Conservation (phyloP, 2,797 vertebrate species). For the Parambassis ranga region DNA sequence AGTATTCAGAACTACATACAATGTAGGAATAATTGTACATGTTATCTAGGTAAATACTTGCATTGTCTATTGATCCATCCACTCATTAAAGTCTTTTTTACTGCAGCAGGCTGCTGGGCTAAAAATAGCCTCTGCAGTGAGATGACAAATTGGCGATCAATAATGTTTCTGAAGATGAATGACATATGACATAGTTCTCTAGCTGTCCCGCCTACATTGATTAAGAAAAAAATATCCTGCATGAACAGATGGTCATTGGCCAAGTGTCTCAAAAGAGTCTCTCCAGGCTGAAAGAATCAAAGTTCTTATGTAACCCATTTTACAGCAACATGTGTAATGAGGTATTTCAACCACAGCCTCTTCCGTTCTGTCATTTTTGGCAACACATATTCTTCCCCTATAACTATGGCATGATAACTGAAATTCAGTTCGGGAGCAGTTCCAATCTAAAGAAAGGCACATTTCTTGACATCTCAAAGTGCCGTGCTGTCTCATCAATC, state of each 20-base stretch:
- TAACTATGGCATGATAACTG: slow-evolving; percentile 71
- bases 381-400: slow-evolving; percentile 64
- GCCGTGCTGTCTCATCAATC: slow-evolving; percentile 45
- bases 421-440: slow-evolving; percentile 55
- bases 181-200: slow-evolving; percentile 39
- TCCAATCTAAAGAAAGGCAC: slow-evolving; percentile 79
- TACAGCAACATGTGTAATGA: slow-evolving; percentile 48
- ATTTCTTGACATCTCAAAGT: slow-evolving; percentile 69
- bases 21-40: slow-evolving; percentile 51
- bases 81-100: slow-evolving; percentile 47
- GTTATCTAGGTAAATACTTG: slow-evolving; percentile 44
- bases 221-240: slow-evolving; percentile 39
- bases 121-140: slow-evolving; percentile 51
- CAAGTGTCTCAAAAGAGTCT: slow-evolving; percentile 1
- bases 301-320: slow-evolving; percentile 32
- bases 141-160: slow-evolving; percentile 46
- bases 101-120: slow-evolving; percentile 20
- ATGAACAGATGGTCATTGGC: slow-evolving; percentile 16
- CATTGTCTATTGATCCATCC: slow-evolving; percentile 55
- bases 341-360: slow-evolving; percentile 58
- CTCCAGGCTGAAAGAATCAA: not conserved
- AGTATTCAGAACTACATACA: slow-evolving; percentile 54
- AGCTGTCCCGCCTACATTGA: slow-evolving; percentile 38
- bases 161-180: slow-evolving; percentile 52
- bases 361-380: slow-evolving; percentile 70